A percentile compares a stretch with the other conserved stretches of the same genome.
phyloP scores from a whole-genome alignment of 92 coral and sea anemone species.

The Pocillopora grandis region DNA sequence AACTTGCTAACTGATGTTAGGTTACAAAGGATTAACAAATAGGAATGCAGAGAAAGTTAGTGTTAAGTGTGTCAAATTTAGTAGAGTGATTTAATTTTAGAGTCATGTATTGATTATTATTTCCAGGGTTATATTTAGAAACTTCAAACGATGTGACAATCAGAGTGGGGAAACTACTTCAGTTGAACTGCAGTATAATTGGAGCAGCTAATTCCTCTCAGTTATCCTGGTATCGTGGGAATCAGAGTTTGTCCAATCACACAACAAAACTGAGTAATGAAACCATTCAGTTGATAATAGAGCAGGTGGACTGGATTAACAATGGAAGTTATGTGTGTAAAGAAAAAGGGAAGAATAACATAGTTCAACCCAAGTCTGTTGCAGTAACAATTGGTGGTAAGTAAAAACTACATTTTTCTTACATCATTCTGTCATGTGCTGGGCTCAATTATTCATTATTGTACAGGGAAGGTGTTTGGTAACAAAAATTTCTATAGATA shows the following conservation, averaged over 20 bases:
- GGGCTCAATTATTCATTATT: too few relatives aligned
- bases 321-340: slow-evolving; percentile 30
- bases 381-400: slow-evolving; percentile 30
- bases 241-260: background rate
- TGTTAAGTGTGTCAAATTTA: too few relatives aligned
- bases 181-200: slow-evolving; percentile 15
- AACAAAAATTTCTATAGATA: too few relatives aligned
- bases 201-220: slow-evolving; percentile 16
- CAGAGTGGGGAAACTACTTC: slow-evolving; percentile 15
- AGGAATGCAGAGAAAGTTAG: too few relatives aligned
- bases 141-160: slow-evolving; percentile 10
- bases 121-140: background rate
- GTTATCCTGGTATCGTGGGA: slow-evolving; percentile 26
- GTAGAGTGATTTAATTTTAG: background rate
- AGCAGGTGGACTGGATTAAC: slow-evolving; percentile 9
- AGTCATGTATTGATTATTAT: background rate
- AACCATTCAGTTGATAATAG: slow-evolving; percentile 18
- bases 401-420: background rate
- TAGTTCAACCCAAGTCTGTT: slow-evolving; percentile 2
- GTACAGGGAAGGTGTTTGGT: too few relatives aligned
- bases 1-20: too few relatives aligned
- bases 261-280: background rate
- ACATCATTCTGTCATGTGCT: background rate
- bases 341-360: background rate
- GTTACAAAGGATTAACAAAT: too few relatives aligned